phyloP scores from a whole-genome alignment of 1,140 invertebrate species.

The Calephelis virginiensis region DNA sequence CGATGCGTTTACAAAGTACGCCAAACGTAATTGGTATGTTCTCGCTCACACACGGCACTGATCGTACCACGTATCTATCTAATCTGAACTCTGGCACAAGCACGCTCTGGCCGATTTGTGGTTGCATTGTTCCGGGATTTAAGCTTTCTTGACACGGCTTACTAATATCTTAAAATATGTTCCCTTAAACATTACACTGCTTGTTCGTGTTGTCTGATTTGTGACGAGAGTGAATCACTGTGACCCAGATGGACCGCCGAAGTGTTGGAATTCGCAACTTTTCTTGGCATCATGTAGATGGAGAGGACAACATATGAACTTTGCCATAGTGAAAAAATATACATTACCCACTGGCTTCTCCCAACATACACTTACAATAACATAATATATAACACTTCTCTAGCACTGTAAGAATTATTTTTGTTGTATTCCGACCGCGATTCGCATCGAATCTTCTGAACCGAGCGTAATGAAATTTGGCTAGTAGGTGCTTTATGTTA shows the following conservation, averaged over 20 bases:
- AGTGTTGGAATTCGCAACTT: not conserved
- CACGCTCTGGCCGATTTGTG: not conserved
- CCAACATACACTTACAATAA: too few species aligned
- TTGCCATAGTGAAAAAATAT: too few species aligned
- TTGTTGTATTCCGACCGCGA: too few species aligned
- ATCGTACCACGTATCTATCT: constrained; percentile 9
- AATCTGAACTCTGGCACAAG: constrained; percentile 22
- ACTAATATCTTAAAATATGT: constrained; percentile 32
- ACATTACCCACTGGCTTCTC: too few species aligned
- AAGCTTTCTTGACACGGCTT: constrained; percentile 22
- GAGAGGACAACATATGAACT: too few species aligned
- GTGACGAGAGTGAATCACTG: constrained; percentile 8
- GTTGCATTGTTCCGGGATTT: not conserved
- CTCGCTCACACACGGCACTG: constrained; percentile 29
- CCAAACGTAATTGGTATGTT: constrained; percentile 55
- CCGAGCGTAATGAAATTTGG: too few species aligned
- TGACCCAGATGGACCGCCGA: constrained; percentile 3
- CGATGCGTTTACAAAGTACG: constrained; percentile 49
- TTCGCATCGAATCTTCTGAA: too few species aligned
- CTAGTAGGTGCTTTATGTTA: too few species aligned
- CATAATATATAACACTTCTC: too few species aligned
- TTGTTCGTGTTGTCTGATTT: constrained; percentile 24
- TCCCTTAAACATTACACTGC: constrained; percentile 34
- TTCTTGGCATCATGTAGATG: too few species aligned
- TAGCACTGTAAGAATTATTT: too few species aligned